These are phyloP conservation scores for Probosciger aterrimus DNA, from an alignment of 2,113 vertebrate genomes.

Conservation along the genomic window DNA sequence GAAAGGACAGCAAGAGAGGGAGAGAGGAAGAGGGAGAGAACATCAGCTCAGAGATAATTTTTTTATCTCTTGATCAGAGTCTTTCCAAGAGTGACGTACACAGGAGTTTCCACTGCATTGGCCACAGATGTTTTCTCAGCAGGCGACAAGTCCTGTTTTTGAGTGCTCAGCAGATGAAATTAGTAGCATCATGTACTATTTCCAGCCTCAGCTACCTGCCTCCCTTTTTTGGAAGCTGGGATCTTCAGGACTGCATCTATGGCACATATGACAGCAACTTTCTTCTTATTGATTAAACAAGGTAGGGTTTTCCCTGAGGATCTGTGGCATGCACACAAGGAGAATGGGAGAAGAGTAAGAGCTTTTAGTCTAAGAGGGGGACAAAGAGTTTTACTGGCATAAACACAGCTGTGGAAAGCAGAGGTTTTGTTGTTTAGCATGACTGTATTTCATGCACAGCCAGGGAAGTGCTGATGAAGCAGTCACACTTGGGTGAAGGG, in stretches of 20 bases:
- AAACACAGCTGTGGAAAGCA: constrained; percentile 9
- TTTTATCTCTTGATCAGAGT: not conserved
- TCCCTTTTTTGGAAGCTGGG: not conserved
- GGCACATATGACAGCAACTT: not conserved
- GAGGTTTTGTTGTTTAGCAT: not conserved
- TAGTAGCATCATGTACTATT: not conserved
- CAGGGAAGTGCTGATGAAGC: constrained; percentile 33
- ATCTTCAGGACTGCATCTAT: not conserved
- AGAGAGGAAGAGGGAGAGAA: not conserved
- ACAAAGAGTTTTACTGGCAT: not conserved
- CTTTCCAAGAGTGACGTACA: not conserved
- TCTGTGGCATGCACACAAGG: not conserved
- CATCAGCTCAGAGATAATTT: not conserved
- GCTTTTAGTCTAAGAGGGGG: not conserved
- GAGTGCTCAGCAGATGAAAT: not conserved
- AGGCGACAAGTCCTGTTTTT: not conserved
- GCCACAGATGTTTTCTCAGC: not conserved
- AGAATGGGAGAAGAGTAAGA: not conserved
- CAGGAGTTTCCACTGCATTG: not conserved
- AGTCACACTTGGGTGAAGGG: not conserved
- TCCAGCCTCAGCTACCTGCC: not conserved
- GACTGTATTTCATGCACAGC: not conserved
- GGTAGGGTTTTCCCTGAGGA: not conserved
- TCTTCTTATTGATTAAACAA: not conserved
- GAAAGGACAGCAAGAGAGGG: not conserved